A percentile compares a stretch with the other conserved stretches of the same genome.
These are phyloP conservation scores for Phyto melanocephala DNA, from an alignment of 2,888 invertebrate species.

Conservation along the genomic window DNA sequence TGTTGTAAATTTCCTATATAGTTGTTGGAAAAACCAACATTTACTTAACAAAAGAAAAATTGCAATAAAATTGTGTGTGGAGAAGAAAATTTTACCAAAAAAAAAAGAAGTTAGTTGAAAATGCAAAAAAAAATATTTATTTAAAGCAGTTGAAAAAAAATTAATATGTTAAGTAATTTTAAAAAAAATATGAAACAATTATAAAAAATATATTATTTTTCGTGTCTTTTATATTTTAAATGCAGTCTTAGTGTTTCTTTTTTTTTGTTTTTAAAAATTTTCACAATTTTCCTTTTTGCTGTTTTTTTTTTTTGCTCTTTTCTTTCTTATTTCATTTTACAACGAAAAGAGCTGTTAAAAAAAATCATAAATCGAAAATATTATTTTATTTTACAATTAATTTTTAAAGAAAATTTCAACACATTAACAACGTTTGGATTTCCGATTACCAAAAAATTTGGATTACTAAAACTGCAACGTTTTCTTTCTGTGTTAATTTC, in stretches of 20 bases:
- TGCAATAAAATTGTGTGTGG: neutral
- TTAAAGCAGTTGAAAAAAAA: neutral
- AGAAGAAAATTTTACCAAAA: conserved; percentile 9
- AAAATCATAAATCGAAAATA: neutral
- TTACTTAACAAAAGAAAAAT: conserved; percentile 37
- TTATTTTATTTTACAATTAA: conserved; percentile 5
- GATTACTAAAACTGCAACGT: conserved; percentile 24
- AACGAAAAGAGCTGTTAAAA: neutral
- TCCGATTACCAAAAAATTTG: neutral
- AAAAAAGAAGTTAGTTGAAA: conserved; percentile 19
- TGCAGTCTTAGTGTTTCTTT: neutral
- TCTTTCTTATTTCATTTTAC: neutral
- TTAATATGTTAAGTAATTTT: neutral
- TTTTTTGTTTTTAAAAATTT: neutral
- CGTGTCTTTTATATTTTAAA: neutral
- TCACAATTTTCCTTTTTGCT: neutral
- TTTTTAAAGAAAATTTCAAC: conserved; percentile 15
- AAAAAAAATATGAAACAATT: neutral
- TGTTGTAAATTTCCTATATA: conserved; percentile 38
- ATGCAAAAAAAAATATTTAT: neutral
- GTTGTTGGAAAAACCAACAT: conserved; percentile 62
- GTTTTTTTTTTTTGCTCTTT: neutral
- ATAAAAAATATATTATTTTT: neutral
- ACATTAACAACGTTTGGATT: neutral
- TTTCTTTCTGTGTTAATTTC: conserved; percentile 5